Percentiles rank a stretch among this genome's conserved stretches.
phyloP scores from a whole-genome alignment of 2,113 vertebrate genomes.

The Haplochromis vanheusdeni region DNA sequence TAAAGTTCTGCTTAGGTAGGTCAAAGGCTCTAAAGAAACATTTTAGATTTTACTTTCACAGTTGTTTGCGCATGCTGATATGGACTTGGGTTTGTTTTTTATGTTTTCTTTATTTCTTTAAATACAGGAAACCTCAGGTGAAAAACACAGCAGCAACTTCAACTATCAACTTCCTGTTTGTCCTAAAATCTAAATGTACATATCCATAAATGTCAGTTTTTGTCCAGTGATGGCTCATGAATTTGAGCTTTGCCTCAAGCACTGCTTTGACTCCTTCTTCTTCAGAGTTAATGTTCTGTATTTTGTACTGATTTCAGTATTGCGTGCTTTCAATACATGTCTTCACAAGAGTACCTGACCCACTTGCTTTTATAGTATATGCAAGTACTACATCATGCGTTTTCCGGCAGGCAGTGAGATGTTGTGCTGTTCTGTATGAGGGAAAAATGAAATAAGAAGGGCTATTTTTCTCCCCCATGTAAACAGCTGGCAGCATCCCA shows the following conservation, averaged over 20 bases:
- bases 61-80: not conserved
- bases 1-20: slow-evolving; percentile 29
- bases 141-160: not conserved
- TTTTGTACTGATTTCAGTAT: not conserved
- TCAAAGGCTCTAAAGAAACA: slow-evolving; percentile 15
- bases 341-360: not conserved
- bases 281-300: not conserved
- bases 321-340: not conserved
- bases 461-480: slow-evolving; percentile 88
- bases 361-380: not conserved
- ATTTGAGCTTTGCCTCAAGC: not conserved
- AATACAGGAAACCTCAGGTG: not conserved
- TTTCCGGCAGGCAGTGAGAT: slow-evolving; percentile 8
- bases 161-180: not conserved
- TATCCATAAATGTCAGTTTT: not conserved
- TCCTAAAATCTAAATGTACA: not conserved
- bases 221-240: not conserved
- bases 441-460: slow-evolving; percentile 76
- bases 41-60: not conserved
- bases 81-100: not conserved
- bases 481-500: slow-evolving; percentile 95
- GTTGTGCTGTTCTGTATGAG: slow-evolving; percentile 58
- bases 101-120: not conserved
- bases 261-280: not conserved
- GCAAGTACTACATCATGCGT: not conserved